Evolutionary conservation across 2,113 vertebrate species (phyloP).

Genomic region (Steatornis caripensis): DNA sequence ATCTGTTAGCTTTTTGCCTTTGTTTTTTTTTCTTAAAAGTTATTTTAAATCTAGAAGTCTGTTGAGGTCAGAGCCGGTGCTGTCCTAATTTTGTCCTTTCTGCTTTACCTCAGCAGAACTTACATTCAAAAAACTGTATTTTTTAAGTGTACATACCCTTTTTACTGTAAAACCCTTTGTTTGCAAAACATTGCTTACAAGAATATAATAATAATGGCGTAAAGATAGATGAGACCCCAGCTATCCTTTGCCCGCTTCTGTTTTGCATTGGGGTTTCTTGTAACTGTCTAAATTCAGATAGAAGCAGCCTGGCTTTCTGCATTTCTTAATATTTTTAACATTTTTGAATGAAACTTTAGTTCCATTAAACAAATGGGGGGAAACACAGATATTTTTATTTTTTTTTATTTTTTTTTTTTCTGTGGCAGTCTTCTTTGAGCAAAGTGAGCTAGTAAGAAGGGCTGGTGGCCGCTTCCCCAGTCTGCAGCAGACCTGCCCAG

Average conservation of each 20-base stretch:
- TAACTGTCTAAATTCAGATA: not conserved
- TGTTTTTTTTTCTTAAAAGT: not conserved
- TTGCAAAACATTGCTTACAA: not conserved
- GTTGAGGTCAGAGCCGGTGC: not conserved
- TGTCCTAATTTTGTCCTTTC: not conserved
- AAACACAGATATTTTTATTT: not conserved
- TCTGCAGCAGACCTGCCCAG: not conserved
- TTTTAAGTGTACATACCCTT: not conserved
- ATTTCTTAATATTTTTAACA: not conserved
- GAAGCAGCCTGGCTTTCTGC: not conserved
- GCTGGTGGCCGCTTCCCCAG: not conserved
- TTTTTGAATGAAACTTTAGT: not conserved
- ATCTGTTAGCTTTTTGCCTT: not conserved
- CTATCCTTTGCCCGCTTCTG: not conserved
- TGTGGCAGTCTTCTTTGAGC: not conserved
- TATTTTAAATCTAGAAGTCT: not conserved
- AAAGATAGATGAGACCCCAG: not conserved
- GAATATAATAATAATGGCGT: not conserved
- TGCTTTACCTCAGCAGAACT: not conserved
- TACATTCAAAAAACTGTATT: not conserved
- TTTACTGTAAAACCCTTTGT: not conserved
- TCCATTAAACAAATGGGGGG: not conserved
- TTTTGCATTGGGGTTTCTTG: not conserved
- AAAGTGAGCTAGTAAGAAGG: not conserved
- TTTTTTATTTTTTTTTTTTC: not conserved